Evolutionary conservation across 2,113 vertebrate species (phyloP).

Genomic region (Eudyptes chrysolophus): DNA sequence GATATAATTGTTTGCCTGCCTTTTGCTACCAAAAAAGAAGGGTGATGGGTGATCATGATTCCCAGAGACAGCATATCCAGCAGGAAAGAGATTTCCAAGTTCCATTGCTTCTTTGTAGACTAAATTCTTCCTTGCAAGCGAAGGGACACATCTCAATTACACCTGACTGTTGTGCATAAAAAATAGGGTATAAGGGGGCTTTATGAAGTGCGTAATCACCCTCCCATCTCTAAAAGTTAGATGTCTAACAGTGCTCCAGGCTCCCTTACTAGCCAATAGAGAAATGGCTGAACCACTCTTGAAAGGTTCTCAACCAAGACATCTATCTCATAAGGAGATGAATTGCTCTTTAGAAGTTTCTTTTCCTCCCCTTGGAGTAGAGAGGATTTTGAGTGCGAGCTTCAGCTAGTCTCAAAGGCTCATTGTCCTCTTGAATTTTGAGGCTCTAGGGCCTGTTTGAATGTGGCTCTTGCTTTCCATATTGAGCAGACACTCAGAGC

Average conservation of each 20-base stretch:
- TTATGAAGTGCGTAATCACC: not conserved
- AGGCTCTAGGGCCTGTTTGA: not conserved
- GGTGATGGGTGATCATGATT: not conserved
- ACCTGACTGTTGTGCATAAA: not conserved
- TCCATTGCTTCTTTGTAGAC: not conserved
- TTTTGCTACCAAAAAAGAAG: not conserved
- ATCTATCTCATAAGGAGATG: not conserved
- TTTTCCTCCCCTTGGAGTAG: not conserved
- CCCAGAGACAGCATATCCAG: not conserved
- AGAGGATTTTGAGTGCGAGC: not conserved
- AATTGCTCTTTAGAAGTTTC: not conserved
- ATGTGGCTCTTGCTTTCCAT: not conserved
- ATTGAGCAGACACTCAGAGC: not conserved
- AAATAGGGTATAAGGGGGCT: not conserved
- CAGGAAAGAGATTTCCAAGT: not conserved
- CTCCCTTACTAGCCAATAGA: not conserved
- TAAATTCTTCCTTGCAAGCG: not conserved
- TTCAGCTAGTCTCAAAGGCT: constrained; percentile 10
- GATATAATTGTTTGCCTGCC: not conserved
- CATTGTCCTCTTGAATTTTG: constrained; percentile 5
- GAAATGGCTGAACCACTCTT: not conserved
- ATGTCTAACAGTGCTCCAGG: not conserved
- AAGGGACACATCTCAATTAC: not conserved
- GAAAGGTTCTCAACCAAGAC: not conserved
- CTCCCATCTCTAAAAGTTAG: not conserved